These are phyloP conservation scores for Saccopteryx bilineata DNA, from an alignment of 2,113 vertebrate species.

Conservation along the genomic window DNA sequence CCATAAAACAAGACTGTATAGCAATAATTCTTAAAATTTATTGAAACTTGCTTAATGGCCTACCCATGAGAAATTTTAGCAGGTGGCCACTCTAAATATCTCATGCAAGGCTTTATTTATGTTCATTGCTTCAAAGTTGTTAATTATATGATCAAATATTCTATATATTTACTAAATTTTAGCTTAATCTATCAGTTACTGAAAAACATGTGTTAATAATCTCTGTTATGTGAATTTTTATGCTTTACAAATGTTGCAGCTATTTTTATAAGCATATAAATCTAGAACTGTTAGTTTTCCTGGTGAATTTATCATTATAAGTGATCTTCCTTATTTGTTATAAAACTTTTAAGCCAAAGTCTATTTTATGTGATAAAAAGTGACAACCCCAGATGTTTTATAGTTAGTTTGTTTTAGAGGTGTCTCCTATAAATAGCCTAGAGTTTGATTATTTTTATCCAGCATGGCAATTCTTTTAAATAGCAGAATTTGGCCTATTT, in stretches of 20 bases:
- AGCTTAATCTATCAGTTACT: background rate
- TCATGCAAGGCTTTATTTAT: background rate
- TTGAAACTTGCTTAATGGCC: background rate
- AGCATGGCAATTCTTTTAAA: background rate
- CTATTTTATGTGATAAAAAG: background rate
- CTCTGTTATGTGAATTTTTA: background rate
- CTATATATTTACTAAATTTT: background rate
- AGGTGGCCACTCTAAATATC: background rate
- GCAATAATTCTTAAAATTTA: background rate
- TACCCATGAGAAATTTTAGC: background rate
- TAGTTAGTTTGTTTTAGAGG: background rate
- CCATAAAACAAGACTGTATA: background rate
- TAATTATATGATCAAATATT: background rate
- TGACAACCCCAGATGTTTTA: background rate
- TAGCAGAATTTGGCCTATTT: background rate
- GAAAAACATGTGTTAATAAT: background rate
- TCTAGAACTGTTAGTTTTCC: background rate
- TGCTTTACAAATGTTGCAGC: background rate
- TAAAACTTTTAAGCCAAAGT: background rate
- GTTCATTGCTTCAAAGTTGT: background rate
- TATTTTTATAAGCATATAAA: background rate
- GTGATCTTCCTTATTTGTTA: background rate
- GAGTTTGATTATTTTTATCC: background rate
- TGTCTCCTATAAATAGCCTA: background rate
- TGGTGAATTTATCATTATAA: background rate